A percentile compares a stretch with the other conserved stretches of the same genome.
These are phyloP conservation scores for Ooceraea biroi DNA, from an alignment of 1,140 invertebrate species.

Conservation along the genomic window DNA sequence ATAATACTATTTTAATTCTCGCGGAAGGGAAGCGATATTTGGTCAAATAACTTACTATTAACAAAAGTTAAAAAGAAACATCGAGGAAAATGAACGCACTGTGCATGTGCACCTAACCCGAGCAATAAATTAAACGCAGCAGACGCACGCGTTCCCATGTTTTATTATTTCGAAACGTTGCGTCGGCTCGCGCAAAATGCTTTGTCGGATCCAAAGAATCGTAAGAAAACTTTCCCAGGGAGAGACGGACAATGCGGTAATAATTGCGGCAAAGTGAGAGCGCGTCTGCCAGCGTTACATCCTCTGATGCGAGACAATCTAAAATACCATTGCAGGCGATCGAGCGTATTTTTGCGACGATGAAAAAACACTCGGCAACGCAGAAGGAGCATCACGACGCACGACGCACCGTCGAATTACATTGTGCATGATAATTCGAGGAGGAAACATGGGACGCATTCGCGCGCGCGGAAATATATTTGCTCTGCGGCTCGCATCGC, in stretches of 20 bases:
- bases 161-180: constrained; percentile 44
- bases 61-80: constrained; percentile 13
- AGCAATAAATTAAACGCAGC: constrained; percentile 37
- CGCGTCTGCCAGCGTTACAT: not conserved
- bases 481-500: not conserved
- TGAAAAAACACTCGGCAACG: not conserved
- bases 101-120: not conserved
- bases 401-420: not conserved
- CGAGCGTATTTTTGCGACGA: constrained; percentile 4
- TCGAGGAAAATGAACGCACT: not conserved
- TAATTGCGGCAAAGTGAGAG: constrained; percentile 37
- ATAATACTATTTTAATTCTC: not conserved
- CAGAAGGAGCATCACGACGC: not conserved
- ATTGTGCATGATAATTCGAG: constrained; percentile 10
- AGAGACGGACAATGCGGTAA: not conserved
- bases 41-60: not conserved
- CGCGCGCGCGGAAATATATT: not conserved
- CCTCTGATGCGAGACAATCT: constrained; percentile 16
- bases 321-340: not conserved
- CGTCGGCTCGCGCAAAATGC: not conserved
- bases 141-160: constrained; percentile 28
- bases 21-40: too few relatives aligned
- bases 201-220: constrained; percentile 29
- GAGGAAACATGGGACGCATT: not conserved
- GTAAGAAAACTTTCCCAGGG: constrained; percentile 22